Conservation (phyloP, 2,888 invertebrate species). For the Polietes domitor region DNA sequence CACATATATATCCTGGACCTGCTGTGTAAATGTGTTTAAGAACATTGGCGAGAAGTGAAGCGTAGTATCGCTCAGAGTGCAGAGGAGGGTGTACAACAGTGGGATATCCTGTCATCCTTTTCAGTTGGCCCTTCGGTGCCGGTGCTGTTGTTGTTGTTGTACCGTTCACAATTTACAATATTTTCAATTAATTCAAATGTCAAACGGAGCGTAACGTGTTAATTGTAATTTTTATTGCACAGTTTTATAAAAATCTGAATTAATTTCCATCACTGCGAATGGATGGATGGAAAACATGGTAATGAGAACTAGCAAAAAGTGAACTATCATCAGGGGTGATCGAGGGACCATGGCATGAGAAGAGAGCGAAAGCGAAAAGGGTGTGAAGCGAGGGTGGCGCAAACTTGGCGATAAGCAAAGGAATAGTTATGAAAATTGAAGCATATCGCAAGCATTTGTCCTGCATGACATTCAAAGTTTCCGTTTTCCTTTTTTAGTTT, state of each 20-base stretch:
- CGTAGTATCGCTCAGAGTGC: constrained; percentile 23
- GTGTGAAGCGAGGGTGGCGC: not conserved
- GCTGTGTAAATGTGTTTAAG: constrained; percentile 44
- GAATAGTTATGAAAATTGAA: constrained; percentile 40
- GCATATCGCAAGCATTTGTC: constrained; percentile 62
- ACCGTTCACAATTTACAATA: constrained; percentile 55
- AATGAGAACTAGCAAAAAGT: constrained; percentile 49
- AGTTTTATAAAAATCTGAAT: constrained; percentile 70
- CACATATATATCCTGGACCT: not conserved
- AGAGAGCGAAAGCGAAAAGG: constrained; percentile 2
- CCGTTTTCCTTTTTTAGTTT: constrained; percentile 28
- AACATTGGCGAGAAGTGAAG: constrained; percentile 40
- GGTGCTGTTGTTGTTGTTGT: constrained; percentile 47
- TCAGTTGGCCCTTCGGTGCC: not conserved
- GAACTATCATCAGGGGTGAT: constrained; percentile 56
- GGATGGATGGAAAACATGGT: constrained; percentile 32
- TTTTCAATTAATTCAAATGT: constrained; percentile 72
- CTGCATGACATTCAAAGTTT: constrained; percentile 66
- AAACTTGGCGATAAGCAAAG: not conserved
- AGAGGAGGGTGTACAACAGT: not conserved
- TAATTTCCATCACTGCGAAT: constrained; percentile 62
- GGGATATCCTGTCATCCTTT: constrained; percentile 49
- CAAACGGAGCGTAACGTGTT: constrained; percentile 71
- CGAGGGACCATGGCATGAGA: not conserved
- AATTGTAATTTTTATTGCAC: constrained; percentile 69